Evolutionary conservation across 2,888 invertebrate genomes (phyloP).

Genomic region (Drosophila hamatofila): DNA sequence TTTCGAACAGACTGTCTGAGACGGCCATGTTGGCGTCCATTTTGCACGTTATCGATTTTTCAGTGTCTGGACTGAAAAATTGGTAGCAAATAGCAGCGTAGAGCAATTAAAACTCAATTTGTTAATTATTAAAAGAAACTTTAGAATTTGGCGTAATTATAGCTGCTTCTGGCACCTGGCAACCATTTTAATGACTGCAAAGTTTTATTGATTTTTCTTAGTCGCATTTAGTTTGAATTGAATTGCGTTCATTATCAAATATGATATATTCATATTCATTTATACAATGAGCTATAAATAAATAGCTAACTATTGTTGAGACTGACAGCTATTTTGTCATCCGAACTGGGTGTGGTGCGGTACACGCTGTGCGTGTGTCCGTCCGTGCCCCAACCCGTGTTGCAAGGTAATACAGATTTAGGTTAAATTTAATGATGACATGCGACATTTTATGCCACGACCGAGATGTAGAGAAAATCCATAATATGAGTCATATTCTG

Average conservation of each 20-base stretch:
- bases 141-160: not conserved
- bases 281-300: slow-evolving; percentile 50
- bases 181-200: slow-evolving; percentile 48
- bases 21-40: slow-evolving; percentile 84
- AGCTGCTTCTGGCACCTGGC: slow-evolving; percentile 31
- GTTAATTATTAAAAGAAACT: not conserved
- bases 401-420: slow-evolving; percentile 75
- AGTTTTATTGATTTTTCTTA: slow-evolving; percentile 73
- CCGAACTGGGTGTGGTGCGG: slow-evolving; percentile 70
- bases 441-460: slow-evolving; percentile 66
- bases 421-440: slow-evolving; percentile 81
- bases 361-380: slow-evolving; percentile 39
- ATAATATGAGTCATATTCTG: slow-evolving; percentile 69
- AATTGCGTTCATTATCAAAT: slow-evolving; percentile 22
- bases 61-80: slow-evolving; percentile 68
- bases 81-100: slow-evolving; percentile 25
- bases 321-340: slow-evolving; percentile 5
- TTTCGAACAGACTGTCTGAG: slow-evolving; percentile 51
- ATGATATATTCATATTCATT: slow-evolving; percentile 22
- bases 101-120: slow-evolving; percentile 19
- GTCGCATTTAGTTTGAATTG: slow-evolving; percentile 25
- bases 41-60: slow-evolving; percentile 84
- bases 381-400: slow-evolving; percentile 31
- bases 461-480: slow-evolving; percentile 62
- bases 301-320: slow-evolving; percentile 25